Conservation (phyloP, 1,140 invertebrate genomes). For the Diplogasteroides magnus region DNA sequence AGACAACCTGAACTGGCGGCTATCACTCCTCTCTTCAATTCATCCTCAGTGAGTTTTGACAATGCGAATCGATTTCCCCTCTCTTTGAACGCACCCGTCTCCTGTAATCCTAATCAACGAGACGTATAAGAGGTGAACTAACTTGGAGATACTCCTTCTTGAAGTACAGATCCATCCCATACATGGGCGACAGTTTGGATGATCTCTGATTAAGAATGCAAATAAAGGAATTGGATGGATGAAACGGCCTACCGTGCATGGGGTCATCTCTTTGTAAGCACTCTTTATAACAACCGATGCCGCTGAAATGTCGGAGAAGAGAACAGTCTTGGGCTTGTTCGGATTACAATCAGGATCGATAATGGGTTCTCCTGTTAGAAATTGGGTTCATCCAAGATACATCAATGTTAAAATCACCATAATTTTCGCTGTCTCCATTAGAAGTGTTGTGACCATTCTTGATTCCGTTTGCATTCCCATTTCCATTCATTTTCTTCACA, state of each 20-base stretch:
- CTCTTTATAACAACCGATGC: constrained; percentile 79
- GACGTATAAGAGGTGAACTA: no score
- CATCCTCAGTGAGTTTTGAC: constrained; percentile 66
- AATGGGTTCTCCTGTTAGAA: constrained; percentile 33
- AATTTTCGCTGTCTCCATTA: no score
- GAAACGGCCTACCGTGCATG: constrained; percentile 67
- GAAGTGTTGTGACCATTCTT: no score
- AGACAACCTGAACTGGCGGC: constrained; percentile 70
- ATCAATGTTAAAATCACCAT: no score
- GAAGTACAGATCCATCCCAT: constrained; percentile 78
- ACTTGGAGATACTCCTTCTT: constrained; percentile 86
- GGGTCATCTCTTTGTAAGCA: constrained; percentile 74
- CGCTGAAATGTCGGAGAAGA: constrained; percentile 80
- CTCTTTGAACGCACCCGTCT: constrained; percentile 88
- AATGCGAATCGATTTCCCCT: constrained; percentile 80
- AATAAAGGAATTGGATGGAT: not conserved
- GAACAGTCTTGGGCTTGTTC: constrained; percentile 68
- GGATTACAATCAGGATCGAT: constrained; percentile 73
- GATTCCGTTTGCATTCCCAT: no score
- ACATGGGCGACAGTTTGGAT: constrained; percentile 65
- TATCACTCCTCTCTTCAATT: constrained; percentile 75
- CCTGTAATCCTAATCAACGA: no score
- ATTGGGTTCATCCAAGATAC: no score
- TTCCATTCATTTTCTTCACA: no score
- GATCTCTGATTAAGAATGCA: constrained; percentile 39